A percentile compares a stretch with the other conserved stretches of the same genome.
phyloP scores from a whole-genome alignment of 2,888 invertebrate genomes.

The Macrosoma leucophasiata region DNA sequence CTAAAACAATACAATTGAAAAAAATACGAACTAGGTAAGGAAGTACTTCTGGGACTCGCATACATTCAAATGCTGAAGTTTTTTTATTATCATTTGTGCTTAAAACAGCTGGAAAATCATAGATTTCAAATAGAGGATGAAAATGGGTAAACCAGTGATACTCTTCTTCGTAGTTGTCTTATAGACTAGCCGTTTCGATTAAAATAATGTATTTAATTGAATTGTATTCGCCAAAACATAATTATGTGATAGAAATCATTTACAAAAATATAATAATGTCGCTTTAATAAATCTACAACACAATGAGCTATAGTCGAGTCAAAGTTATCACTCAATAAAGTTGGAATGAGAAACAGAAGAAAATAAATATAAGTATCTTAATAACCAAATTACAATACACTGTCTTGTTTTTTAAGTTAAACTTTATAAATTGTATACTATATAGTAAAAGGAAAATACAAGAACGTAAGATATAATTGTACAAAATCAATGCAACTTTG shows the following conservation, averaged over 20 bases:
- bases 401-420: conserved; percentile 16
- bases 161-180: conserved; percentile 10
- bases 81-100: too few species aligned
- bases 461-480: conserved; percentile 7
- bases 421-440: conserved; percentile 12
- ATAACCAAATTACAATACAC: conserved; percentile 21
- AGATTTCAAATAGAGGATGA: too few species aligned
- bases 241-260: conserved; percentile 44
- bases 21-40: too few species aligned
- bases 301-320: conserved; percentile 48
- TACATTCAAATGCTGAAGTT: too few species aligned
- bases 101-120: too few species aligned
- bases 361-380: conserved; percentile 41
- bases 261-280: conserved; percentile 66
- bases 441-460: conserved; percentile 9
- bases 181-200: conserved; percentile 48
- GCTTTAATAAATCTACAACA: conserved; percentile 51
- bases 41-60: too few species aligned
- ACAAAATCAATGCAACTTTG: conserved; percentile 9
- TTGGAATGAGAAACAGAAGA: conserved; percentile 62
- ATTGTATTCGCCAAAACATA: conserved; percentile 41
- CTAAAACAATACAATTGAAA: too few species aligned
- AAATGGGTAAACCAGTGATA: too few species aligned
- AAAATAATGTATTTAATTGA: conserved; percentile 29
- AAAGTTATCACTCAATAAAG: conserved; percentile 47